Evolutionary conservation across 2,797 vertebrate genomes (phyloP), one percentile per base, ranked within the genome.

Genomic region (Girardinus metallicus): DNA sequence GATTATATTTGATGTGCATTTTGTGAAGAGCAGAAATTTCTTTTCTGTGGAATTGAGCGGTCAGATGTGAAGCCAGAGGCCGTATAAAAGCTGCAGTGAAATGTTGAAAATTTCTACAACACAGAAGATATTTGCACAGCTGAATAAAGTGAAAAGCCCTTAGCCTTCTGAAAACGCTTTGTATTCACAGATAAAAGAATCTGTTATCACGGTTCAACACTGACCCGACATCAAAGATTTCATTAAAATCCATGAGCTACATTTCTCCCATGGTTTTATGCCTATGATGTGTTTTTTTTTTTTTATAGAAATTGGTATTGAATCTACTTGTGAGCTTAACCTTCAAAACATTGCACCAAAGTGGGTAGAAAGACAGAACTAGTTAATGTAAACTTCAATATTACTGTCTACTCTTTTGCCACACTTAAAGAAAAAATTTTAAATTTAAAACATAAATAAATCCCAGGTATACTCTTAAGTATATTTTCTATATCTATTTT

Each of bases 181-280:
- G n/a, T 44, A 72, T 79, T 79, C 31, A 36, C 41, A 47, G 53
- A 26, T 43, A 44, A 76, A 79, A 86, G 21, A 83, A 82, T 74
- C 81, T 66, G 74, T 79, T 60, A 79, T 79, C 31, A 18, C 18
- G 73, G 75, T 76, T 83, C 79, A 78, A 71, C 77, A 39, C 55
- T 29, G 70, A 78, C 10, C 75, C 73, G 44, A 80, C 77, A 66
- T 81, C 74, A 75, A 74, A 75, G 72, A 77, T 76, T 68, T 85
- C 77, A 75, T 83, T 64, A 70, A 80, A 80, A 79, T 73, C 57
- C 57, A 66, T 29, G 57, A 79, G 72, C 23, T 36, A 43, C n/a
- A 66, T 21, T 49, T 44, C 43, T 73, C 57, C 55, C 70, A 62
- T 43, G 62, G 73, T 68, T 73, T 64, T 64, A 49, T 49, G 46